phyloP scores from a whole-genome alignment of 2,888 invertebrate genomes.

The Venustoraphidia nigricollis region DNA sequence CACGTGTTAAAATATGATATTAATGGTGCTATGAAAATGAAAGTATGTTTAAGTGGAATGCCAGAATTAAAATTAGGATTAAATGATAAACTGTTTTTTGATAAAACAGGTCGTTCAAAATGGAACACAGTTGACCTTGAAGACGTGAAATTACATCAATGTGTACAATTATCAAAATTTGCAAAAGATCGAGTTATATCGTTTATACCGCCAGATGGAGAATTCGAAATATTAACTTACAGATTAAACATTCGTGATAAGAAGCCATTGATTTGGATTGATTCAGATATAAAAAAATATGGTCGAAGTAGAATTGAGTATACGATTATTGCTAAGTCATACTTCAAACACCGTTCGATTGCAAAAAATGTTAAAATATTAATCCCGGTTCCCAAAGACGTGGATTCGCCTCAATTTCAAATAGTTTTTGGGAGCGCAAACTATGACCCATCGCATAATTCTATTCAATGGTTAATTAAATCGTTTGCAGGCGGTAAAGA shows the following conservation, averaged over 20 bases:
- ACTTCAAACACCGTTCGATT: constrained; percentile 85
- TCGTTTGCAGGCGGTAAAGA: constrained; percentile 92
- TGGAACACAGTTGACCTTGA: constrained; percentile 89
- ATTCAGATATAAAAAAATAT: constrained; percentile 88
- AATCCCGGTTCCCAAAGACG: constrained; percentile 81
- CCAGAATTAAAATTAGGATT: constrained; percentile 82
- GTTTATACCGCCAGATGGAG: constrained; percentile 92
- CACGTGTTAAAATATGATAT: constrained; percentile 88
- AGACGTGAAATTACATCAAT: constrained; percentile 94
- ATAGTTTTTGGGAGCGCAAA: constrained; percentile 84
- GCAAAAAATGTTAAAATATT: constrained; percentile 93
- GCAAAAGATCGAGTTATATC: constrained; percentile 91
- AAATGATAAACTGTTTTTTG: constrained; percentile 87
- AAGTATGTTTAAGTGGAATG: constrained; percentile 90
- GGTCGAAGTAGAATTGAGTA: constrained; percentile 87
- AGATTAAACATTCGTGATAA: constrained; percentile 75
- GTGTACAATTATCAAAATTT: constrained; percentile 81
- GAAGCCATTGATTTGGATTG: constrained; percentile 90
- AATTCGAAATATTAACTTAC: constrained; percentile 93
- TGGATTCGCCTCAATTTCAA: constrained; percentile 89
- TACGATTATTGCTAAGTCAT: constrained; percentile 91
- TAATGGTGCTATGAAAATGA: constrained; percentile 89
- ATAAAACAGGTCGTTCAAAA: constrained; percentile 83
- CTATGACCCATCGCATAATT: constrained; percentile 84
- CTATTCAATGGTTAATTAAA: constrained; percentile 88